Percentiles rank a stretch among this genome's conserved stretches.
Conservation (phyloP, 1,140 invertebrate species). For the Helicorthomorpha holstii region DNA sequence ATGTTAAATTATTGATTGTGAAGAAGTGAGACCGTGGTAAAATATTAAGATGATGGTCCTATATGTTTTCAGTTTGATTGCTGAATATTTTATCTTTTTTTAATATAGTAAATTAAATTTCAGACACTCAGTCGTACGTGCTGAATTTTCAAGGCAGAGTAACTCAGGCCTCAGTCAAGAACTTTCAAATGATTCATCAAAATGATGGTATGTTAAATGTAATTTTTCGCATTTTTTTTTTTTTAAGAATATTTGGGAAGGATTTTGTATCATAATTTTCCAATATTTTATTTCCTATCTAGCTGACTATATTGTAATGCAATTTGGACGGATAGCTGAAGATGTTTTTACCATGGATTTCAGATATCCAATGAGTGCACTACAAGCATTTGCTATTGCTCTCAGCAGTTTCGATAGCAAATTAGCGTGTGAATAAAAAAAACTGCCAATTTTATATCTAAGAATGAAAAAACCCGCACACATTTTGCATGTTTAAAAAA, state of each 20-base stretch:
- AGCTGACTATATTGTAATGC: conserved; percentile 96
- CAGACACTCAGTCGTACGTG: conserved; percentile 96
- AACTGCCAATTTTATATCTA: no score
- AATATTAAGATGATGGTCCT: no score
- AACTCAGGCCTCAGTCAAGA: conserved; percentile 99
- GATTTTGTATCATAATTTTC: neutral
- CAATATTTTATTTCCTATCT: conserved; percentile 19
- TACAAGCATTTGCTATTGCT: conserved; percentile 97
- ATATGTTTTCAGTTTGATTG: no score
- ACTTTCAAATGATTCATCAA: conserved; percentile 98
- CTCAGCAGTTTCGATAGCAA: conserved; percentile 98
- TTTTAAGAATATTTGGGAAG: no score
- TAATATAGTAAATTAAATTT: neutral
- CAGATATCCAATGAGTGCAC: conserved; percentile 86
- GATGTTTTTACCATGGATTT: conserved; percentile 99
- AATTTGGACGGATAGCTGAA: conserved; percentile 93
- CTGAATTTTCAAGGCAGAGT: conserved; percentile 98
- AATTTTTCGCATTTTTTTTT: no score
- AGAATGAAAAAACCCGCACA: no score
- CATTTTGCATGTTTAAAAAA: no score
- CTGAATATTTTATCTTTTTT: neutral
- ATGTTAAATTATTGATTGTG: no score
- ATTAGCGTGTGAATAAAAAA: conserved; percentile 94
- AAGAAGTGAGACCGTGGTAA: no score
- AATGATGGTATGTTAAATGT: conserved; percentile 70